Conservation (phyloP, 1,140 invertebrate species). For the Oryzaephilus surinamensis region DNA sequence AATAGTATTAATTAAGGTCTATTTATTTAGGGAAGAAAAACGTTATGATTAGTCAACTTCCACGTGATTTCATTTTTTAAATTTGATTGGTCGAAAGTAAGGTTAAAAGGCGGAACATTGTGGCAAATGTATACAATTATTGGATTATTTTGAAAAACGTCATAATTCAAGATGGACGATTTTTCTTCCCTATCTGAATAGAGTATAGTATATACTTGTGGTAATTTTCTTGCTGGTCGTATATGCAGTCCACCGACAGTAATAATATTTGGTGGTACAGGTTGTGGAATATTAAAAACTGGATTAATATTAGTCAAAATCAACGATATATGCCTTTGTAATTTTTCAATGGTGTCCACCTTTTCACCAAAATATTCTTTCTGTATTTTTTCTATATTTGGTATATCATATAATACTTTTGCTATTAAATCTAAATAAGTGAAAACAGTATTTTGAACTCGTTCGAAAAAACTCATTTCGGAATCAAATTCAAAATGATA, state of each 20-base stretch:
- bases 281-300: conserved; percentile 31
- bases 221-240: conserved; percentile 23
- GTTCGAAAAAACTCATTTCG: conserved; percentile 8
- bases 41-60: too few species aligned
- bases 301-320: conserved; percentile 6
- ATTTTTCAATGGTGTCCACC: background rate
- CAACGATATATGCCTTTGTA: conserved; percentile 1
- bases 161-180: too few species aligned
- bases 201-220: too few species aligned
- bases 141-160: too few species aligned
- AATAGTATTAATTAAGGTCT: too few species aligned
- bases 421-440: background rate
- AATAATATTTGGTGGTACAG: conserved; percentile 38
- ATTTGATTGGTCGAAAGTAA: too few species aligned
- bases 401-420: background rate
- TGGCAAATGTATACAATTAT: too few species aligned
- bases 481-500: conserved; percentile 3
- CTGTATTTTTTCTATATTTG: background rate
- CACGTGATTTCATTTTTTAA: too few species aligned
- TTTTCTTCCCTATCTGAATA: too few species aligned
- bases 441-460: conserved; percentile 5
- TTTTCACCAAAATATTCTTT: conserved; percentile 4
- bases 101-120: too few species aligned
- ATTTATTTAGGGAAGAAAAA: too few species aligned
- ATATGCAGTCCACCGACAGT: conserved; percentile 49